phyloP scores from a whole-genome alignment of 2,797 vertebrate species.

The Spheniscus humboldti region DNA sequence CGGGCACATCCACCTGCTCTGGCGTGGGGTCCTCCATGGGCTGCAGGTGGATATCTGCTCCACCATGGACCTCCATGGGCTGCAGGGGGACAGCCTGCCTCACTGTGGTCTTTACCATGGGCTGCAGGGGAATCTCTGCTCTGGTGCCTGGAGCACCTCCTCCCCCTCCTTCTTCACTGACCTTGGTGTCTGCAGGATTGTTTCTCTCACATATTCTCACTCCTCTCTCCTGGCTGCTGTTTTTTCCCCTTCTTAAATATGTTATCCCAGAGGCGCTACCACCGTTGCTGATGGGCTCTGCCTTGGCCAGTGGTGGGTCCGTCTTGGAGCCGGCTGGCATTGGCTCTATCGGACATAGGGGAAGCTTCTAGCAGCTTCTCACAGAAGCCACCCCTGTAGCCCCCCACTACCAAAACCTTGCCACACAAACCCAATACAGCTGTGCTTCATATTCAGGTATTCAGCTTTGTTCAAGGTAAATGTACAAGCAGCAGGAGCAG shows the following conservation, averaged over 20 bases:
- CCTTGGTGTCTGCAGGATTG: background rate
- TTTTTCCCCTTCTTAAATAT: background rate
- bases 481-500: background rate
- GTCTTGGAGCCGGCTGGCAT: background rate
- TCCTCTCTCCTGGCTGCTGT: background rate
- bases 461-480: conserved; percentile 20
- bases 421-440: background rate
- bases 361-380: background rate
- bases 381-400: background rate
- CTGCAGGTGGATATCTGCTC: background rate
- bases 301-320: rapidly evolving
- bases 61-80: too few relatives aligned
- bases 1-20: too few relatives aligned
- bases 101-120: rapidly evolving
- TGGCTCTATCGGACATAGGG: background rate
- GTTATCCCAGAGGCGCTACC: background rate
- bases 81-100: background rate
- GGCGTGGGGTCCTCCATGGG: background rate
- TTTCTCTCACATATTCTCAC: background rate
- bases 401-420: background rate
- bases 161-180: background rate
- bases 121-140: background rate
- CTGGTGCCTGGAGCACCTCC: background rate
- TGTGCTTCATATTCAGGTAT: background rate
- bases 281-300: background rate